Conservation (phyloP, 2,113 vertebrate species). For the Empidonax alnorum region DNA sequence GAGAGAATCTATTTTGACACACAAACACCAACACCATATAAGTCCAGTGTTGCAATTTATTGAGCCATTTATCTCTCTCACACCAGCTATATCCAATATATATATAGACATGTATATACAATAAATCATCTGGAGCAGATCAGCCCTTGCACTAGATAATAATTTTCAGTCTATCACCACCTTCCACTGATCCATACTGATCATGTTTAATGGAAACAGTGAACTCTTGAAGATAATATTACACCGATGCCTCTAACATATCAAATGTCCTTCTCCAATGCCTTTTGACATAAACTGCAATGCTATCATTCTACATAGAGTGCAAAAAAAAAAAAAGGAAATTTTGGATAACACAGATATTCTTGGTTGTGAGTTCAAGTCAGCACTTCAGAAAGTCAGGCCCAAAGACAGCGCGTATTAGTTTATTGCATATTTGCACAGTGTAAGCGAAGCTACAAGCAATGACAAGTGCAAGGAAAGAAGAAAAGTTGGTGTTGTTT, state of each 20-base stretch:
- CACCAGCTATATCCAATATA: neutral
- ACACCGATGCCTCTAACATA: neutral
- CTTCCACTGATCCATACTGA: conserved; percentile 22
- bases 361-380: conserved; percentile 31
- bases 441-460: conserved; percentile 80
- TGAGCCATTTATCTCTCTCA: neutral
- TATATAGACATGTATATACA: neutral
- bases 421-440: conserved; percentile 61
- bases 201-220: conserved; percentile 1
- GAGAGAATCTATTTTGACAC: neutral
- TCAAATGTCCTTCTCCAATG: neutral
- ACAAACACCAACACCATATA: neutral
- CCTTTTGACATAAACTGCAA: conserved; percentile 15
- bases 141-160: conserved; percentile 2
- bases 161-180: too few species aligned
- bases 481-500: conserved; percentile 62
- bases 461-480: conserved; percentile 63
- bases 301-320: neutral
- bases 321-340: neutral
- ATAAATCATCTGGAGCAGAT: neutral
- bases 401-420: conserved; percentile 50
- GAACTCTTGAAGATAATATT: neutral
- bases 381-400: conserved; percentile 55
- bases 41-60: neutral
- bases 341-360: neutral